Conservation (phyloP, 2,797 vertebrate genomes). For the Poecilia gillii region DNA sequence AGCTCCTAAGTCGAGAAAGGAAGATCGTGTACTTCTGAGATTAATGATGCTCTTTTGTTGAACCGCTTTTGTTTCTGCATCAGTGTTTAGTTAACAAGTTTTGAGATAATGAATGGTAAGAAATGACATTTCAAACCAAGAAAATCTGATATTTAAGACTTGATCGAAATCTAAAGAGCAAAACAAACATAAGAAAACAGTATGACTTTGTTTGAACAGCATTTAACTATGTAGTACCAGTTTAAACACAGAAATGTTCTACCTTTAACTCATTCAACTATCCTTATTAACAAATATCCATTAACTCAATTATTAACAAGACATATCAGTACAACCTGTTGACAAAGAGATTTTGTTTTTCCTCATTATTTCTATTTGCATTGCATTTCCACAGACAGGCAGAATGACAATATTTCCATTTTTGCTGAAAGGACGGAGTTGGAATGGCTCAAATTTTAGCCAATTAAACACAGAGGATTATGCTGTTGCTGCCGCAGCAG, state of each 20-base stretch:
- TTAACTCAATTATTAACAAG: background rate
- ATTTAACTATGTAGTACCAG: background rate
- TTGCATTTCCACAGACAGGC: background rate
- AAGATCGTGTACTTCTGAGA: background rate
- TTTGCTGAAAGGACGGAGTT: slow-evolving; percentile 12
- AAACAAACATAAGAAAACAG: too few species aligned
- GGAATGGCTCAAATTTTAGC: slow-evolving; percentile 24
- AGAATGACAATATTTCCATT: background rate
- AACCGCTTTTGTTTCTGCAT: background rate
- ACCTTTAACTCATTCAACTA: background rate
- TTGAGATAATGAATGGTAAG: background rate
- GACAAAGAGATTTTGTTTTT: background rate
- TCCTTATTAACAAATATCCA: background rate
- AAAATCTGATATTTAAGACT: background rate
- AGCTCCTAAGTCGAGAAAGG: background rate
- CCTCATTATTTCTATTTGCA: background rate
- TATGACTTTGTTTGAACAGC: background rate
- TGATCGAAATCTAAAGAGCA: background rate
- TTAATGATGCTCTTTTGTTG: background rate
- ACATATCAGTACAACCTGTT: background rate
- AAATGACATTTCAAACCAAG: background rate
- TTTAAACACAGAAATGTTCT: background rate
- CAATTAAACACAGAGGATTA: slow-evolving; percentile 47
- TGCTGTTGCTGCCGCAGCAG: slow-evolving; percentile 20
- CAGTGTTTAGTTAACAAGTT: background rate